phyloP scores from a whole-genome alignment of 2,888 invertebrate genomes.

The Drosophila paranaensis region DNA sequence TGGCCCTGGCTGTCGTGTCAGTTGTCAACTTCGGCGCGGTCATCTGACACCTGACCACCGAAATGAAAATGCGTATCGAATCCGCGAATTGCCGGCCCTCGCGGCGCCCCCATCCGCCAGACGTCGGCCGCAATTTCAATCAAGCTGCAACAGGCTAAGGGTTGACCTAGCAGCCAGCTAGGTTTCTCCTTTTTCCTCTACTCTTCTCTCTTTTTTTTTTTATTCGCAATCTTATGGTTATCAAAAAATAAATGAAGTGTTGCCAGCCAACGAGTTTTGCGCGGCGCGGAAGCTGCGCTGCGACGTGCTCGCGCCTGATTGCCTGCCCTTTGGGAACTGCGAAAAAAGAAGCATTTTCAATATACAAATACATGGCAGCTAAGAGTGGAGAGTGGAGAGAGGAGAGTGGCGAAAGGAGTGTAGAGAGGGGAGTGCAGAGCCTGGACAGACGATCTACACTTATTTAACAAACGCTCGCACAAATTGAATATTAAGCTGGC shows the following conservation, averaged over 20 bases:
- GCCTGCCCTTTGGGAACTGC: constrained; percentile 30
- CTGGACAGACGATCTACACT: constrained; percentile 5
- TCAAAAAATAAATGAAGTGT: constrained; percentile 80
- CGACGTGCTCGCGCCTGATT: constrained; percentile 66
- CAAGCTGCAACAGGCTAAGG: constrained; percentile 71
- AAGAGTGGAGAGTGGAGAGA: background rate
- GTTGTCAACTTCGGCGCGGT: constrained; percentile 72
- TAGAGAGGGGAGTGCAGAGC: background rate
- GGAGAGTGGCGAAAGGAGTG: background rate
- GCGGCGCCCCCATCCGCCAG: background rate
- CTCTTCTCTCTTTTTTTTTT: constrained; percentile 14
- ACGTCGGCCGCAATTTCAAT: constrained; percentile 71
- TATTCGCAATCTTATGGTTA: constrained; percentile 79
- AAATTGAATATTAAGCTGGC: constrained; percentile 78
- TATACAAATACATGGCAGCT: constrained; percentile 65
- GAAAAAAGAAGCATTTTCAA: constrained; percentile 56
- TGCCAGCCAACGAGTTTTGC: constrained; percentile 74
- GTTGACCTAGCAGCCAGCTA: constrained; percentile 55
- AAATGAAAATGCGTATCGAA: constrained; percentile 73
- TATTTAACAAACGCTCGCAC: constrained; percentile 70
- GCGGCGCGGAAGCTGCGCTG: constrained; percentile 68
- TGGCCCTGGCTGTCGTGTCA: constrained; percentile 64
- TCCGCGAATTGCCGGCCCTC: constrained; percentile 15
- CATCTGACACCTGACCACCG: constrained; percentile 68
- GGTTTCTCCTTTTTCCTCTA: background rate